These are phyloP conservation scores for Nymphicus hollandicus DNA, from an alignment of 2,113 vertebrate genomes.

Conservation along the genomic window DNA sequence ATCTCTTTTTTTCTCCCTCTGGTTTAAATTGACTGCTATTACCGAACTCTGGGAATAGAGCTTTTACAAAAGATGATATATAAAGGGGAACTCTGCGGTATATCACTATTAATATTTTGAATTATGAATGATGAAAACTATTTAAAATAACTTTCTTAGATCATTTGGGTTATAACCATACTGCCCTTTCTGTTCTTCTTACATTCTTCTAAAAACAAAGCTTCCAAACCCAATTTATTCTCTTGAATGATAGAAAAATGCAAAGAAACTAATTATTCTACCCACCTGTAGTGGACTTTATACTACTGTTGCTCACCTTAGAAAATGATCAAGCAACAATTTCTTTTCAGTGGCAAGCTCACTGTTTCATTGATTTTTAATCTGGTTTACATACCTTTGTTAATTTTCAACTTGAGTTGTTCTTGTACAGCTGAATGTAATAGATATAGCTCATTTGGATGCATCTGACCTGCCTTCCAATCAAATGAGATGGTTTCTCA, in stretches of 20 bases:
- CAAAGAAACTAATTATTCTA: background rate
- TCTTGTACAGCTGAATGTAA: background rate
- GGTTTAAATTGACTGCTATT: constrained; percentile 33
- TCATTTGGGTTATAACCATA: background rate
- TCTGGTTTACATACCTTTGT: background rate
- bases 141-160: background rate
- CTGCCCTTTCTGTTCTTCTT: background rate
- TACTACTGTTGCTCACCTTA: background rate
- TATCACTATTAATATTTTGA: background rate
- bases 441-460: background rate
- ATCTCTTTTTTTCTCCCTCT: background rate
- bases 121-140: background rate
- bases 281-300: background rate
- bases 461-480: background rate
- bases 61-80: background rate
- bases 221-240: background rate
- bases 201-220: background rate
- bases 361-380: background rate
- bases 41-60: background rate
- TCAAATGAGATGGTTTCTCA: background rate
- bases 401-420: background rate
- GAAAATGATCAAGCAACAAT: background rate
- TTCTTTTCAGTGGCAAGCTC: background rate
- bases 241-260: background rate
- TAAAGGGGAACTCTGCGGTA: background rate